Evolutionary conservation across 2,888 invertebrate species (phyloP).

Genomic region (Chaitophorus viminalis): DNA sequence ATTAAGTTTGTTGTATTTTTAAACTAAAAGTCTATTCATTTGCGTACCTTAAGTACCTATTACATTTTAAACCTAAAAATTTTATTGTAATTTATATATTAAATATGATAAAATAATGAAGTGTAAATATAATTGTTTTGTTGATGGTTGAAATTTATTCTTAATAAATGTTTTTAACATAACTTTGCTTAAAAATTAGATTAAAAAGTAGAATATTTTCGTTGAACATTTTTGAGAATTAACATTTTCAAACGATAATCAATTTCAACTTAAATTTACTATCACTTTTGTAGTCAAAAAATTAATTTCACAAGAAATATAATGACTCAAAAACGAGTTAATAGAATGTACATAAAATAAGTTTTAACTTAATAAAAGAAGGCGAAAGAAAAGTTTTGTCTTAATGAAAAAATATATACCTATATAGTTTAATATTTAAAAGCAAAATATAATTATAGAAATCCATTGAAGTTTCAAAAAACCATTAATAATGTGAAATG

Average conservation of each 20-base stretch:
- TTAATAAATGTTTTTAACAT: neutral
- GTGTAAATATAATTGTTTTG: neutral
- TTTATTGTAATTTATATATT: neutral
- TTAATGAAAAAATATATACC: neutral
- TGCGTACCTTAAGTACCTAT: neutral
- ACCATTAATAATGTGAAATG: neutral
- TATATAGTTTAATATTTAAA: slow-evolving; percentile 8
- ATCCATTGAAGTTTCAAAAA: slow-evolving; percentile 6
- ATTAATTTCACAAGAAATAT: slow-evolving; percentile 14
- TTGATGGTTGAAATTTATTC: too few species aligned
- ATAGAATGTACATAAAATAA: slow-evolving; percentile 8
- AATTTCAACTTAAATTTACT: neutral
- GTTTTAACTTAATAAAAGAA: neutral
- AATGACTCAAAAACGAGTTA: neutral
- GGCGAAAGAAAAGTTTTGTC: slow-evolving; percentile 15
- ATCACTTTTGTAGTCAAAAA: neutral
- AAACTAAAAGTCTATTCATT: neutral
- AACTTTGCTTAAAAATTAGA: neutral
- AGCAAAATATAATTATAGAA: slow-evolving; percentile 28
- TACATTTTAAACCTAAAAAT: neutral
- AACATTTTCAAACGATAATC: neutral
- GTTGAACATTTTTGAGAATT: neutral
- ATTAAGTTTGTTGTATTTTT: neutral
- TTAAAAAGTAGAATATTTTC: neutral
- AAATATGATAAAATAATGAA: too few species aligned